A percentile compares a stretch with the other conserved stretches of the same genome.
phyloP scores from a whole-genome alignment of 2,113 vertebrate species.

The Alligator sinensis region DNA sequence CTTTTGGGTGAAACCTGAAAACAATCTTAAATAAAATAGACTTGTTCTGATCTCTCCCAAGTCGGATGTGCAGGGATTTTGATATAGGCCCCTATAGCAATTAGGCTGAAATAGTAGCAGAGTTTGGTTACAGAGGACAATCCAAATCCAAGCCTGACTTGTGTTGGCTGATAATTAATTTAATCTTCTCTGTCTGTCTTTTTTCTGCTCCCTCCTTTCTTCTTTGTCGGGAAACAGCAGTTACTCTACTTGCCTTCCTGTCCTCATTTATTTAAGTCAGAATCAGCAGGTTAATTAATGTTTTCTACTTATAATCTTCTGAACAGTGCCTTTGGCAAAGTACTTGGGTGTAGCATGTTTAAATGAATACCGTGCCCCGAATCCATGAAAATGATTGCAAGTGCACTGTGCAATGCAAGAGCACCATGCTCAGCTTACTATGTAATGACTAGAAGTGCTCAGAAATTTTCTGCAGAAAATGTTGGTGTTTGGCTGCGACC shows the following conservation, averaged over 20 bases:
- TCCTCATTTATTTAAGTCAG: neutral
- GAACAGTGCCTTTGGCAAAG: neutral
- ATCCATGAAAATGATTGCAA: neutral
- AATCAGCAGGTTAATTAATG: neutral
- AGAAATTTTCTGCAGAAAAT: neutral
- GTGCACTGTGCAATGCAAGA: neutral
- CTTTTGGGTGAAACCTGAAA: too few relatives aligned
- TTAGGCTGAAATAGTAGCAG: too few relatives aligned
- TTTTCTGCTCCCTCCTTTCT: neutral
- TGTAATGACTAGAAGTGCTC: neutral
- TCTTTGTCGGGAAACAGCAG: neutral
- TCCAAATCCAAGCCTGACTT: too few relatives aligned
- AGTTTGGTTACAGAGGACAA: too few relatives aligned
- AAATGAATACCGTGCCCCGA: neutral
- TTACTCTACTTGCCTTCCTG: neutral
- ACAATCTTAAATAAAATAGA: too few relatives aligned
- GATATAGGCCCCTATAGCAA: too few relatives aligned
- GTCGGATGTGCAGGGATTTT: too few relatives aligned
- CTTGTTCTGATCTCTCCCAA: too few relatives aligned
- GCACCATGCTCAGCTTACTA: neutral
- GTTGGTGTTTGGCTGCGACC: neutral
- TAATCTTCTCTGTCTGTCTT: too few relatives aligned
- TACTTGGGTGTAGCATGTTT: neutral
- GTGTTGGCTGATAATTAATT: too few relatives aligned
- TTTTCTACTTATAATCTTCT: neutral